Conservation (phyloP, 2,113 vertebrate species). For the Picathartes gymnocephalus region DNA sequence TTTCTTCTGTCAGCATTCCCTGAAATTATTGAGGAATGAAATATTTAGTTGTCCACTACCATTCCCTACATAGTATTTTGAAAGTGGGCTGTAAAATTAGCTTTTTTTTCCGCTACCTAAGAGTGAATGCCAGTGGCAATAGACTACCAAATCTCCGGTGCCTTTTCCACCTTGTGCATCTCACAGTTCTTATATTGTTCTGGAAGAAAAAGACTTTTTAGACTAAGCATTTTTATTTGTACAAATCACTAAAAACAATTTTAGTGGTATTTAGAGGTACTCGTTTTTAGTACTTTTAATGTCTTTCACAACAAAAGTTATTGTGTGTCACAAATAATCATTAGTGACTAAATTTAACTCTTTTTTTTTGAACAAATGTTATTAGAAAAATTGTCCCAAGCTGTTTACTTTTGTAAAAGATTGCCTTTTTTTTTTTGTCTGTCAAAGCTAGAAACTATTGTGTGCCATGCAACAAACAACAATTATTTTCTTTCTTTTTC, state of each 20-base stretch:
- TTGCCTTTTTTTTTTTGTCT: not conserved
- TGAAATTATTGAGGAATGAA: not conserved
- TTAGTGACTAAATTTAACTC: not conserved
- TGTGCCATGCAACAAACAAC: not conserved
- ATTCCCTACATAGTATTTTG: not conserved
- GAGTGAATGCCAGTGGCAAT: not conserved
- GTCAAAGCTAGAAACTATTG: not conserved
- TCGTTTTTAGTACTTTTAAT: not conserved
- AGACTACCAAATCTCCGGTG: not conserved
- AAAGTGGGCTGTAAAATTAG: not conserved
- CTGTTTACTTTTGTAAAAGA: not conserved
- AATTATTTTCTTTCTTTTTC: slow-evolving; percentile 58
- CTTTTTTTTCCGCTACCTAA: not conserved
- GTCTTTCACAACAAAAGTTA: not conserved
- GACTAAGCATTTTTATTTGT: not conserved
- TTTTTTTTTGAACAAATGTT: not conserved
- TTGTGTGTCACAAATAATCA: not conserved
- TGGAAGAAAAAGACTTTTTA: not conserved
- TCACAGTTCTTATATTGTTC: not conserved
- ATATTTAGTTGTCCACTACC: not conserved
- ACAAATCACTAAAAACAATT: not conserved
- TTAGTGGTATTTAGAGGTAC: not conserved
- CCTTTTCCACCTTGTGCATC: not conserved
- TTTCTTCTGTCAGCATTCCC: not conserved
- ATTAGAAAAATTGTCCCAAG: not conserved